Conservation (phyloP, 2,113 vertebrate species). For the Zosterops pallidus region DNA sequence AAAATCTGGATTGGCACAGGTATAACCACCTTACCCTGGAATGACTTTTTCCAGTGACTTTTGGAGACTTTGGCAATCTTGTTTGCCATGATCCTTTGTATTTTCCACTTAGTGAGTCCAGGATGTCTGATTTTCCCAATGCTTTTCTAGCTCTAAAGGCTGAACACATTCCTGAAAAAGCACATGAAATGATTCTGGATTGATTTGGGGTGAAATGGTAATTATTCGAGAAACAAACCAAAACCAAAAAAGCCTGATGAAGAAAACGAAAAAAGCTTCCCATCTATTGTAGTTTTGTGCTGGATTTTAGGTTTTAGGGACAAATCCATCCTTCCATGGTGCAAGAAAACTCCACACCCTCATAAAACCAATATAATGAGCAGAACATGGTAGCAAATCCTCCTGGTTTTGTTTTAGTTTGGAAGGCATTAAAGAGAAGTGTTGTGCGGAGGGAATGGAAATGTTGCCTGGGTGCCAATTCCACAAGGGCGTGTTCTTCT, state of each 20-base stretch:
- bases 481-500: conserved; percentile 54
- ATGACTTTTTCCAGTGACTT: not conserved
- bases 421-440: conserved; percentile 43
- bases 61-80: not conserved
- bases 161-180: not conserved
- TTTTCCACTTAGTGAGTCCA: not conserved
- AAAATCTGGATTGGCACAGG: not conserved
- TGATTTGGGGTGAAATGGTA: not conserved
- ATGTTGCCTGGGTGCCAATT: conserved; percentile 32
- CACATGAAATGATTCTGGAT: not conserved
- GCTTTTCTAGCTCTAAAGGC: not conserved
- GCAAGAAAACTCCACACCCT: conserved; percentile 30
- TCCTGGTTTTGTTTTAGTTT: conserved; percentile 46
- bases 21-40: not conserved
- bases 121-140: not conserved
- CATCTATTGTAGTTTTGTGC: not conserved
- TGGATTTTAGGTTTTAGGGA: conserved; percentile 21
- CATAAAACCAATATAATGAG: conserved; percentile 45
- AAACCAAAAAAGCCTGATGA: not conserved
- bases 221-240: not conserved
- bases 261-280: not conserved
- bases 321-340: not conserved
- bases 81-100: not conserved
- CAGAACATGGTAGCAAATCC: conserved; percentile 20
- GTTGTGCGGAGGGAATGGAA: conserved; percentile 40